Evolutionary conservation across 2,888 invertebrate genomes (phyloP).

Genomic region (Tricholauxania praeusta): DNA sequence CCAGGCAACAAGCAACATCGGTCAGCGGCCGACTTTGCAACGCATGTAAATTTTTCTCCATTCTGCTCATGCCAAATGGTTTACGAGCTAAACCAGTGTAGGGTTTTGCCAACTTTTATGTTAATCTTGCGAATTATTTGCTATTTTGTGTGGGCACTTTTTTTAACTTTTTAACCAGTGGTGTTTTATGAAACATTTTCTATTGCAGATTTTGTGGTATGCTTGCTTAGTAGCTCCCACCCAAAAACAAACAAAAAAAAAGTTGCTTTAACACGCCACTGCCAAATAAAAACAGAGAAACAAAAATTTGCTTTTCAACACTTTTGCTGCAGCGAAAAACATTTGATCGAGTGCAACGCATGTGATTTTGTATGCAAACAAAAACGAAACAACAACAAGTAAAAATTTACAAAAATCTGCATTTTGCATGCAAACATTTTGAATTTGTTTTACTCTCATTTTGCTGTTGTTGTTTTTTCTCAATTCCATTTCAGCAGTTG

Average conservation of each 20-base stretch:
- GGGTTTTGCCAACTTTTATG: neutral
- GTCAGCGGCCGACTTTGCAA: conserved; percentile 2
- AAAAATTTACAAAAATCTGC: neutral
- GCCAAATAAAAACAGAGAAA: neutral
- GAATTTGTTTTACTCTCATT: neutral
- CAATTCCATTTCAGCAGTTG: neutral
- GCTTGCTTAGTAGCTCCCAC: too few relatives aligned
- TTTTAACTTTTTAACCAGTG: too few relatives aligned
- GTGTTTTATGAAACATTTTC: too few relatives aligned
- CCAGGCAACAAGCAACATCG: conserved; percentile 43
- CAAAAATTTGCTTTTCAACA: neutral
- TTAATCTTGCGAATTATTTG: neutral
- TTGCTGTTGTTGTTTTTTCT: neutral
- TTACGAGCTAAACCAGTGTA: neutral
- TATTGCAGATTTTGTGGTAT: too few relatives aligned
- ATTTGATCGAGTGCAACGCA: conserved; percentile 24
- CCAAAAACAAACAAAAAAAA: too few relatives aligned
- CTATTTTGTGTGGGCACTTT: neutral
- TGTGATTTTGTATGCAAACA: conserved; percentile 12
- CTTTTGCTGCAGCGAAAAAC: conserved; percentile 6
- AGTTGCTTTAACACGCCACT: neutral
- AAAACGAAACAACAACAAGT: neutral
- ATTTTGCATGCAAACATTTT: conserved; percentile 15
- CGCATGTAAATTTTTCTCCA: conserved; percentile 19
- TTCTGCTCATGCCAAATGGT: too few relatives aligned